Percentiles rank a stretch among this genome's conserved stretches.
phyloP scores from a whole-genome alignment of 2,888 invertebrate species.

The Thera britannica region DNA sequence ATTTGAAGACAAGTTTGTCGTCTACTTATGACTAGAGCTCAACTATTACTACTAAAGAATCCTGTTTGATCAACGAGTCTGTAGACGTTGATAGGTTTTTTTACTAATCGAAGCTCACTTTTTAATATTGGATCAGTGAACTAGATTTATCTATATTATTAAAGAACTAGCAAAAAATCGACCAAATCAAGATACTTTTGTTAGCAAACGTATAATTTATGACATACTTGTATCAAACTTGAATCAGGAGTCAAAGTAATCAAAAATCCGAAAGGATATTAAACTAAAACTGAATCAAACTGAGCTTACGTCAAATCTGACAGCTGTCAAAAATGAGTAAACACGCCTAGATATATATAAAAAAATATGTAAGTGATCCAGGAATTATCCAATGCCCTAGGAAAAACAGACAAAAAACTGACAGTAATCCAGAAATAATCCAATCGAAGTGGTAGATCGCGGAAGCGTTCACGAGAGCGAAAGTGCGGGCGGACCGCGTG shows the following conservation, averaged over 20 bases:
- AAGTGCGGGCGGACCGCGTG: slow-evolving; percentile 74
- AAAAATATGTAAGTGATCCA: not conserved
- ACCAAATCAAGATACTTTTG: not conserved
- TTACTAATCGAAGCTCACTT: not conserved
- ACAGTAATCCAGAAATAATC: slow-evolving; percentile 11
- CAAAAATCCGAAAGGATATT: not conserved
- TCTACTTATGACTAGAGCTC: slow-evolving; percentile 4
- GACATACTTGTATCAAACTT: not conserved
- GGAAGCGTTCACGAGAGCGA: slow-evolving; percentile 72
- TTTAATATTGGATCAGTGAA: not conserved
- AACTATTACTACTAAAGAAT: slow-evolving; percentile 3
- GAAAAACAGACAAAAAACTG: not conserved
- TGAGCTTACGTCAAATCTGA: not conserved
- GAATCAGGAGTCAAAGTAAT: not conserved
- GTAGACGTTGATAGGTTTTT: not conserved
- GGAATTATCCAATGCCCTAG: slow-evolving; percentile 7
- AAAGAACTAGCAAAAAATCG: not conserved
- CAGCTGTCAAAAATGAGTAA: not conserved
- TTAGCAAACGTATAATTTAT: too few relatives aligned
- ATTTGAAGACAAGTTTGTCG: not conserved
- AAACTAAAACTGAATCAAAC: not conserved
- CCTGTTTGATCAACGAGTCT: slow-evolving; percentile 5
- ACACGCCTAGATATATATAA: not conserved
- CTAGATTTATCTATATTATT: not conserved
- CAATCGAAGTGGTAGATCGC: slow-evolving; percentile 44